Conservation (phyloP, 2,113 vertebrate species). For the Crotalus helleri region DNA sequence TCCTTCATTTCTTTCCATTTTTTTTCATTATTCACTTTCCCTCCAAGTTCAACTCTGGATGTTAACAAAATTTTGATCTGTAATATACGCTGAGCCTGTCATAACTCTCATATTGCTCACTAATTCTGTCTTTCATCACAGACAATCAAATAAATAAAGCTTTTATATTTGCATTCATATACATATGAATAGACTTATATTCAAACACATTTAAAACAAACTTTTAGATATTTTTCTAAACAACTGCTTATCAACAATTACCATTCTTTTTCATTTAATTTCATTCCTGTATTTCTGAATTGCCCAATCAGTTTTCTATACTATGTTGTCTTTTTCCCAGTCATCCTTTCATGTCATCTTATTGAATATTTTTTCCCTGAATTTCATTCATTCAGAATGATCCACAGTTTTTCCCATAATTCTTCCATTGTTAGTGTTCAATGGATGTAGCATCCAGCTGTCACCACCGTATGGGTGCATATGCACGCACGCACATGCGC, state of each 20-base stretch:
- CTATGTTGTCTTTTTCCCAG: not conserved
- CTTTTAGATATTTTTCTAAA: not conserved
- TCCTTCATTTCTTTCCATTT: not conserved
- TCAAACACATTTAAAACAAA: not conserved
- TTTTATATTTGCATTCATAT: not conserved
- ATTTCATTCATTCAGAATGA: not conserved
- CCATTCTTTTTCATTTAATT: not conserved
- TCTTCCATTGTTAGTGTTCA: not conserved
- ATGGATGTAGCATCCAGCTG: not conserved
- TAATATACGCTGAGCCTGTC: not conserved
- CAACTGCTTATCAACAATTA: not conserved
- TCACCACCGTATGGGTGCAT: not conserved
- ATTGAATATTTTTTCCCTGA: not conserved
- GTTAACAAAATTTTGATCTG: not conserved
- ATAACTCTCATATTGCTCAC: not conserved
- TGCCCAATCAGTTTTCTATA: not conserved
- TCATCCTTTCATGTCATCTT: not conserved
- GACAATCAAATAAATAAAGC: not conserved
- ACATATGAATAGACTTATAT: not conserved
- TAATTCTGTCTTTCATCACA: not conserved
- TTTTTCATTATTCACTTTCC: not conserved
- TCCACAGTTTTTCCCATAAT: not conserved
- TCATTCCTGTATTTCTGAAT: not conserved
- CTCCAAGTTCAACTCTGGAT: not conserved
- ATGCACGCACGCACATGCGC: accelerated